Evolutionary conservation across 1,140 invertebrate genomes (phyloP).

Genomic region (Drosophila guanche): DNA sequence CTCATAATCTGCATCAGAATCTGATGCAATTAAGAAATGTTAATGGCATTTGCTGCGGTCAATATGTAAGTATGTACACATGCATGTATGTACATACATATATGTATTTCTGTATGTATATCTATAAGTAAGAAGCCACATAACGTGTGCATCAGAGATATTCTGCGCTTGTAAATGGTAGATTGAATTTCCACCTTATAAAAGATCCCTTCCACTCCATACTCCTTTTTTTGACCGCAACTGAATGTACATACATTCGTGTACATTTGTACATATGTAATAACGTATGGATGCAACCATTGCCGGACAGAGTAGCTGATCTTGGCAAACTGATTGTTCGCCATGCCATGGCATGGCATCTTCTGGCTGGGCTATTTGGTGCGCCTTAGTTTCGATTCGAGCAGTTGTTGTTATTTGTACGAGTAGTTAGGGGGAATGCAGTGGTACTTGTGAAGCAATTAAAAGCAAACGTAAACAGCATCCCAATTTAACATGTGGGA

Average conservation of each 20-base stretch:
- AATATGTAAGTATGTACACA: constrained; percentile 26
- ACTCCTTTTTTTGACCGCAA: constrained; percentile 49
- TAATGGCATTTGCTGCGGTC: constrained; percentile 67
- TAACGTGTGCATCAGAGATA: constrained; percentile 42
- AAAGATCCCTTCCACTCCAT: constrained; percentile 34
- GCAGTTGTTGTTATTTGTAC: constrained; percentile 22
- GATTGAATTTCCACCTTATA: constrained; percentile 51
- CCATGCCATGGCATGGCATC: constrained; percentile 42
- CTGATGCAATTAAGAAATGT: constrained; percentile 79
- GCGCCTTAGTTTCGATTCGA: constrained; percentile 49
- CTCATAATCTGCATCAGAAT: constrained; percentile 76
- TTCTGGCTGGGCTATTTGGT: constrained; percentile 50
- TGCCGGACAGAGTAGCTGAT: constrained; percentile 48
- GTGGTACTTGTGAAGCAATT: constrained; percentile 45
- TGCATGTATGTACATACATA: constrained; percentile 12
- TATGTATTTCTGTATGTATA: background rate
- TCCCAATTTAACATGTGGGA: constrained; percentile 30
- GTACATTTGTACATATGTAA: constrained; percentile 7
- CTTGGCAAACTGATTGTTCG: constrained; percentile 56
- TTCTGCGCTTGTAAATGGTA: constrained; percentile 20
- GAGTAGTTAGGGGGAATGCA: constrained; percentile 21
- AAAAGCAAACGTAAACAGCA: constrained; percentile 51
- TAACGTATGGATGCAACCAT: constrained; percentile 1
- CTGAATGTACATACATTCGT: constrained; percentile 26
- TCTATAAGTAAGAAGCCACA: constrained; percentile 30